A percentile compares a stretch with the other conserved stretches of the same genome.
Evolutionary conservation across 2,797 vertebrate species (phyloP).

Genomic region (Crax fasciolata): DNA sequence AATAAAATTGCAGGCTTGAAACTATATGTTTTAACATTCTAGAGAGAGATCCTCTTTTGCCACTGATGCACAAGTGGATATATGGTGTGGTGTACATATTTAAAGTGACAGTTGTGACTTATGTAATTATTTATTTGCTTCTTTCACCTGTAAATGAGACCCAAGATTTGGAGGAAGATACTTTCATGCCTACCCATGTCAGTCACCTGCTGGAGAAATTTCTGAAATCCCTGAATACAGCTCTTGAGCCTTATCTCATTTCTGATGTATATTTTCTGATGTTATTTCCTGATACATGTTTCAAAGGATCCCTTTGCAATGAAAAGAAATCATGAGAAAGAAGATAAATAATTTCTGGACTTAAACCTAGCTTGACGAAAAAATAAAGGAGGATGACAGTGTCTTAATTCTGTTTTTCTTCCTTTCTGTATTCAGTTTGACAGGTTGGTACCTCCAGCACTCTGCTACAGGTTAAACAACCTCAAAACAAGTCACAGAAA

Average conservation of each 20-base stretch:
- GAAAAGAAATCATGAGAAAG: not conserved
- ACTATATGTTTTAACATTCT: not conserved
- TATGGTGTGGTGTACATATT: not conserved
- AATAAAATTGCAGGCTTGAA: not conserved
- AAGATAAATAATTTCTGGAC: not conserved
- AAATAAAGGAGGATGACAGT: not conserved
- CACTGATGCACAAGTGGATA: not conserved
- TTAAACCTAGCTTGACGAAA: not conserved
- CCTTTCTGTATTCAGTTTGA: not conserved
- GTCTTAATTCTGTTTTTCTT: not conserved
- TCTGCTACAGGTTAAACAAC: not conserved
- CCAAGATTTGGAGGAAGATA: not conserved
- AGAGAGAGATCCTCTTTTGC: not conserved
- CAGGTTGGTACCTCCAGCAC: not conserved
- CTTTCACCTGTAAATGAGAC: not conserved
- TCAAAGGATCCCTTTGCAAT: not conserved
- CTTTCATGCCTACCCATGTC: not conserved
- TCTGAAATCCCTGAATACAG: not conserved
- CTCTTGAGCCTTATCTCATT: not conserved
- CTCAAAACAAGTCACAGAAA: not conserved
- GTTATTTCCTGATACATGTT: not conserved
- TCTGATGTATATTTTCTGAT: not conserved
- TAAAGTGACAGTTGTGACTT: not conserved
- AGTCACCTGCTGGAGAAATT: not conserved
- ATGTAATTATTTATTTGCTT: not conserved